A percentile compares a stretch with the other conserved stretches of the same genome.
Conservation (phyloP, 2,113 vertebrate genomes). For the Ranitomeya variabilis region DNA sequence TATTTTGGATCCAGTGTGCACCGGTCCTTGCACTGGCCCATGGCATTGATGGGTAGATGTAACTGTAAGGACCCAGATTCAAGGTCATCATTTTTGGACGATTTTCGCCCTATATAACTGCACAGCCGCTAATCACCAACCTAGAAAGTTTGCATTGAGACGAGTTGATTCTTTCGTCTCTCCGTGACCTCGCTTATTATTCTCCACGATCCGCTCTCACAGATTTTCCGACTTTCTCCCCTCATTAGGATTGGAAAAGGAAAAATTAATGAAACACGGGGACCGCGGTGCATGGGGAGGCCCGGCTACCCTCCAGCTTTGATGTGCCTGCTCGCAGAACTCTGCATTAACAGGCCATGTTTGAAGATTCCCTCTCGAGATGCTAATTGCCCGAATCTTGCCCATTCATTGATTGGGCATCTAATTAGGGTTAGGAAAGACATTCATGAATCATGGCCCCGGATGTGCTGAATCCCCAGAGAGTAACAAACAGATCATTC, state of each 20-base stretch:
- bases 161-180: not conserved
- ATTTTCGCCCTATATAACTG: not conserved
- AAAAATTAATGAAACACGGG: slow-evolving; percentile 49
- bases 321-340: slow-evolving; percentile 30
- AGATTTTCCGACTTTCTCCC: not conserved
- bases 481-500: not conserved
- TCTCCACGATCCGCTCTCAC: not conserved
- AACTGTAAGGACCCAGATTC: not conserved
- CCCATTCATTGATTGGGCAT: slow-evolving; percentile 40
- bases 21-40: not conserved
- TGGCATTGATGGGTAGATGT: not conserved
- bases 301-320: not conserved
- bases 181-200: not conserved
- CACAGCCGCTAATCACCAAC: not conserved
- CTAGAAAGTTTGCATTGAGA: not conserved
- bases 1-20: not conserved
- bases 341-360: slow-evolving; percentile 26
- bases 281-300: not conserved
- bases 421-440: slow-evolving; percentile 42
- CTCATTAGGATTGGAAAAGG: slow-evolving; percentile 18
- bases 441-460: slow-evolving; percentile 34
- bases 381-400: slow-evolving; percentile 43
- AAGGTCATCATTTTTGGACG: not conserved
- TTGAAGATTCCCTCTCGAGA: slow-evolving; percentile 53
- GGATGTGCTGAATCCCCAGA: not conserved